These are phyloP conservation scores for Magallana angulata DNA, from an alignment of 1,140 invertebrate species.

Conservation along the genomic window DNA sequence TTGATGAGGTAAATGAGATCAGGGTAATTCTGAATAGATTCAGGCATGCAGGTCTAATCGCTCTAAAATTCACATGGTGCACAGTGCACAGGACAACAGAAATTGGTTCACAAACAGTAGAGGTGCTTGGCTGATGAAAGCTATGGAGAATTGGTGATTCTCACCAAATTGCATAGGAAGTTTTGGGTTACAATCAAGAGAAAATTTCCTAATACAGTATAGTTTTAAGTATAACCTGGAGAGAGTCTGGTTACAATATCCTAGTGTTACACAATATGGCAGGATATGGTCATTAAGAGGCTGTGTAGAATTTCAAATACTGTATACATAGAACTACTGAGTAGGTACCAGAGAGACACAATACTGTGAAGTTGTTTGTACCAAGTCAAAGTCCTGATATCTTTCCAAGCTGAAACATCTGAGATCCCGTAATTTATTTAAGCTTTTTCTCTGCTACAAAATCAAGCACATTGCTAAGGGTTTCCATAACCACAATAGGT, in stretches of 20 bases:
- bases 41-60: not conserved
- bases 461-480: too few relatives aligned
- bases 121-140: not conserved
- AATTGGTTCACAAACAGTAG: not conserved
- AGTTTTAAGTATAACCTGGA: not conserved
- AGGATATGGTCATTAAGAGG: not conserved
- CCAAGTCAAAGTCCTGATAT: too few relatives aligned
- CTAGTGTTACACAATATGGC: conserved; percentile 12
- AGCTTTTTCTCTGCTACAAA: too few relatives aligned
- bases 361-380: not conserved
- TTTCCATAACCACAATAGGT: too few relatives aligned
- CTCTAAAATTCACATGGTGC: not conserved
- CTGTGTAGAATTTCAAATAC: not conserved
- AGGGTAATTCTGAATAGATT: conserved; percentile 24
- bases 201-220: conserved; percentile 4
- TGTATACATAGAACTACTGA: conserved; percentile 15
- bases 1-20: not conserved
- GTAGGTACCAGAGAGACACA: not conserved
- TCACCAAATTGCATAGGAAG: conserved; percentile 11
- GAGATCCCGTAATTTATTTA: too few relatives aligned
- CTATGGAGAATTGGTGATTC: not conserved
- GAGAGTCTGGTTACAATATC: conserved; percentile 25
- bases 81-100: not conserved
- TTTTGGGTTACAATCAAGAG: conserved; percentile 4
- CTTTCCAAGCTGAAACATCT: too few relatives aligned